Conservation (phyloP, 2,888 invertebrate species). For the Rugalucina vietnamica region DNA sequence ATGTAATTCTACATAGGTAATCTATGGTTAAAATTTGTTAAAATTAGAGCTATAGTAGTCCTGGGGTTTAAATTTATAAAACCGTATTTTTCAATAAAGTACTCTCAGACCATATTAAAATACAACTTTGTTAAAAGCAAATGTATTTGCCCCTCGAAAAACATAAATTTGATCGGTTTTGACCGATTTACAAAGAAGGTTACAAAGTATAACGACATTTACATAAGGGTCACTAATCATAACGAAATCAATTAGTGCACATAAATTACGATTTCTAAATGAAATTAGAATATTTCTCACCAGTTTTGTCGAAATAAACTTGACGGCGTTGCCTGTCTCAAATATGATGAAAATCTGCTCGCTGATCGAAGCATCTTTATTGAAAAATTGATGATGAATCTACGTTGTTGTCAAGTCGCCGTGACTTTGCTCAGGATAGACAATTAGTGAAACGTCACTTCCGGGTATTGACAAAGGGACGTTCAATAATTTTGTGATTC, state of each 20-base stretch:
- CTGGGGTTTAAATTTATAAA: too few species aligned
- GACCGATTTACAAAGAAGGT: background rate
- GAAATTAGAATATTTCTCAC: constrained; percentile 4
- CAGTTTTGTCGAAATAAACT: background rate
- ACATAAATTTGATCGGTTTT: too few species aligned
- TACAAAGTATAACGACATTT: constrained; percentile 1
- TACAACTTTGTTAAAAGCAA: too few species aligned
- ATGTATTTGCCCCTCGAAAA: too few species aligned
- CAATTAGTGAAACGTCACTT: constrained; percentile 42
- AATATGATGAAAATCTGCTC: constrained; percentile 30
- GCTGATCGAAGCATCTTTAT: constrained; percentile 48
- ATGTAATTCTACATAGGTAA: too few species aligned
- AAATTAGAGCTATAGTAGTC: too few species aligned
- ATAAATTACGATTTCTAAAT: background rate
- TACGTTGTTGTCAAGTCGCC: background rate
- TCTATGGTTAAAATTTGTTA: too few species aligned
- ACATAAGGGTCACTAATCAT: background rate
- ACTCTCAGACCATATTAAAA: too few species aligned
- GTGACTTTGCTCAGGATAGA: background rate
- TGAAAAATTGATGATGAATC: background rate
- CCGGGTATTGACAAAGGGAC: constrained; percentile 20
- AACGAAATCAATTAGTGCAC: background rate
- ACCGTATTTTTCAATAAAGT: too few species aligned
- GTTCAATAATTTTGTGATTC: background rate
- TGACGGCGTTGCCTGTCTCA: constrained; percentile 1